phyloP scores from a whole-genome alignment of 2,888 invertebrate species.

The Tetropium fuscum region DNA sequence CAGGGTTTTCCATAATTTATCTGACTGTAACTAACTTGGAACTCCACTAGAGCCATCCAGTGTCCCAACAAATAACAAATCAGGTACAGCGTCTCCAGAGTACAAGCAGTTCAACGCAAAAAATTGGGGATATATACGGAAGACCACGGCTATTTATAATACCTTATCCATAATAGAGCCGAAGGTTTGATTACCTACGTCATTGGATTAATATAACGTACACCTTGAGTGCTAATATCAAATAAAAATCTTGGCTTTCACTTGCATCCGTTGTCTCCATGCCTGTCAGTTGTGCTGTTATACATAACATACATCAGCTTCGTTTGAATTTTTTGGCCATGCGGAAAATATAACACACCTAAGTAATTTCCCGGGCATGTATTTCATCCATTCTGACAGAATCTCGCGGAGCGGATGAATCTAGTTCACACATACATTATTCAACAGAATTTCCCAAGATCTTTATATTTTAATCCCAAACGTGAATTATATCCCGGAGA shows the following conservation, averaged over 20 bases:
- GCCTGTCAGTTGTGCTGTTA: background rate
- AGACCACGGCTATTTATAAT: too few species aligned
- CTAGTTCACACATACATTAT: slow-evolving; percentile 22
- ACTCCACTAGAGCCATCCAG: slow-evolving; percentile 24
- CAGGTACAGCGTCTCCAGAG: background rate
- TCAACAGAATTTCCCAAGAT: slow-evolving; percentile 14
- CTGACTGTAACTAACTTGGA: slow-evolving; percentile 34
- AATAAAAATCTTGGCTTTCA: background rate
- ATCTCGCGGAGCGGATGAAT: slow-evolving; percentile 9
- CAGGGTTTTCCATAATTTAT: slow-evolving; percentile 44
- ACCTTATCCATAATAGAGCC: too few species aligned
- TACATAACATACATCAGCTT: background rate
- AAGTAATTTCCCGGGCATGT: slow-evolving; percentile 10
- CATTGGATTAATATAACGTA: too few species aligned
- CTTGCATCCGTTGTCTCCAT: background rate
- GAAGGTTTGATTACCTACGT: too few species aligned
- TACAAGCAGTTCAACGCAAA: slow-evolving; percentile 5
- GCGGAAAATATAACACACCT: slow-evolving; percentile 1
- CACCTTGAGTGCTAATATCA: too few species aligned
- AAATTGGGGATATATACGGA: background rate
- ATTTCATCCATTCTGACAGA: slow-evolving; percentile 15
- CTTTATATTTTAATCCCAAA: slow-evolving; percentile 25
- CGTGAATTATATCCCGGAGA: slow-evolving; percentile 24
- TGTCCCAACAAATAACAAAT: background rate
- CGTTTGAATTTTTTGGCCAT: background rate